Percentiles rank a stretch among this genome's conserved stretches.
Evolutionary conservation across 1,140 invertebrate genomes (phyloP).

Genomic region (Lepidurus couesii): DNA sequence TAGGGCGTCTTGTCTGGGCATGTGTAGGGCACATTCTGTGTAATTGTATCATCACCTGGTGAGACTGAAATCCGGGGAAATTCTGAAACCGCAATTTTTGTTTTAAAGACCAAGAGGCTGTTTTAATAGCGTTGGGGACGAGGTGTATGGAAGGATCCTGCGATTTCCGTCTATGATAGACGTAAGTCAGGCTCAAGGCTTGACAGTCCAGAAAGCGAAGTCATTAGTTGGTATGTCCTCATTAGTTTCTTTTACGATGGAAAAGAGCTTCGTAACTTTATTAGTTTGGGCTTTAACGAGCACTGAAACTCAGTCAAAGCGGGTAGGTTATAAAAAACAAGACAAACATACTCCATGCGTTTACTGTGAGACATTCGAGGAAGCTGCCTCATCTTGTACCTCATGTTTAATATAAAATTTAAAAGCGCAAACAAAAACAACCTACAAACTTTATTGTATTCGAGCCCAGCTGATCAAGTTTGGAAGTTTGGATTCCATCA

Average conservation of each 20-base stretch:
- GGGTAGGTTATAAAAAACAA: too few relatives aligned
- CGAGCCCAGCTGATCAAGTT: too few relatives aligned
- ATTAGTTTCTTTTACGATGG: background rate
- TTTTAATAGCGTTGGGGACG: background rate
- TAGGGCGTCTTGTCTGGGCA: background rate
- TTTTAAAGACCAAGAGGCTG: too few relatives aligned
- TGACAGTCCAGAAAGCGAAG: conserved; percentile 11
- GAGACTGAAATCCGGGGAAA: too few relatives aligned
- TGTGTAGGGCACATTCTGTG: background rate
- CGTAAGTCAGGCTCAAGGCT: conserved; percentile 14
- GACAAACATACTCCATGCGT: too few relatives aligned
- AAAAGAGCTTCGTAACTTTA: background rate
- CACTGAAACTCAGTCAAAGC: too few relatives aligned
- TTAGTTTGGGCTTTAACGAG: background rate
- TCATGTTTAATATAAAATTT: too few relatives aligned
- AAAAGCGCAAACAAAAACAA: too few relatives aligned
- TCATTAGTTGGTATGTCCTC: conserved; percentile 3
- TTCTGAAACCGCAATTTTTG: too few relatives aligned
- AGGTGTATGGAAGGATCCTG: background rate
- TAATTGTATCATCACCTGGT: conserved; percentile 11
- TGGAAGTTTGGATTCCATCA: too few relatives aligned
- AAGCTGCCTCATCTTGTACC: too few relatives aligned
- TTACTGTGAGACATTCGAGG: too few relatives aligned
- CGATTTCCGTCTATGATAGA: background rate
- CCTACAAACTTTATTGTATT: background rate